Conservation (phyloP, 2,113 vertebrate species). For the Mungos mungo region DNA sequence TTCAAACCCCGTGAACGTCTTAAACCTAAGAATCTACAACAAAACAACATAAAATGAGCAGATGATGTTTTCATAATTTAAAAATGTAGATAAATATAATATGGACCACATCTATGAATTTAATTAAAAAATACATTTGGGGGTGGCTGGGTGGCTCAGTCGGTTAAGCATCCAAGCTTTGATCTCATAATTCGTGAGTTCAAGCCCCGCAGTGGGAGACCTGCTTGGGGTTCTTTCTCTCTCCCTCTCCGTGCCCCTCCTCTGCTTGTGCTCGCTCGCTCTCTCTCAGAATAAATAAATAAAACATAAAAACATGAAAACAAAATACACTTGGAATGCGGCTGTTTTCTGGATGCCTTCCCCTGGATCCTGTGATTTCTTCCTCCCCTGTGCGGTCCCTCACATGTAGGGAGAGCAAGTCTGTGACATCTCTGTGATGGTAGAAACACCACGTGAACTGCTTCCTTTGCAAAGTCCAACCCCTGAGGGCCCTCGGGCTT, state of each 20-base stretch:
- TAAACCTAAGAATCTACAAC: not conserved
- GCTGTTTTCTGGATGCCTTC: not conserved
- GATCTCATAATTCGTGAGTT: no score
- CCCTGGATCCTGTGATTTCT: not conserved
- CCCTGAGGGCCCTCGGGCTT: not conserved
- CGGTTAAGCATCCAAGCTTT: no score
- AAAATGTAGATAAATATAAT: no score
- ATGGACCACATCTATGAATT: no score
- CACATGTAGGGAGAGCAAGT: rapidly evolving
- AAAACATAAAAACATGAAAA: no score
- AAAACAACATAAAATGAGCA: not conserved
- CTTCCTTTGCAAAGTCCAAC: not conserved
- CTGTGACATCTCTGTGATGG: not conserved
- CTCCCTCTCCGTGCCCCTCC: no score
- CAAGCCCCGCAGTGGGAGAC: no score
- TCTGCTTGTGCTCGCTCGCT: no score
- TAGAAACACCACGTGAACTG: rapidly evolving
- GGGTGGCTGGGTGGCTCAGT: no score
- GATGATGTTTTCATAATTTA: not conserved
- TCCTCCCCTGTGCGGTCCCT: not conserved
- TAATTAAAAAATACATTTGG: no score
- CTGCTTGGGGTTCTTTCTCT: no score
- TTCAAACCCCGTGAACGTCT: not conserved
- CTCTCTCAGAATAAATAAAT: no score
- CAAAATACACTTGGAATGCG: not conserved